These are phyloP conservation scores for Eristalis pertinax DNA, from an alignment of 2,888 invertebrate genomes.

Conservation along the genomic window DNA sequence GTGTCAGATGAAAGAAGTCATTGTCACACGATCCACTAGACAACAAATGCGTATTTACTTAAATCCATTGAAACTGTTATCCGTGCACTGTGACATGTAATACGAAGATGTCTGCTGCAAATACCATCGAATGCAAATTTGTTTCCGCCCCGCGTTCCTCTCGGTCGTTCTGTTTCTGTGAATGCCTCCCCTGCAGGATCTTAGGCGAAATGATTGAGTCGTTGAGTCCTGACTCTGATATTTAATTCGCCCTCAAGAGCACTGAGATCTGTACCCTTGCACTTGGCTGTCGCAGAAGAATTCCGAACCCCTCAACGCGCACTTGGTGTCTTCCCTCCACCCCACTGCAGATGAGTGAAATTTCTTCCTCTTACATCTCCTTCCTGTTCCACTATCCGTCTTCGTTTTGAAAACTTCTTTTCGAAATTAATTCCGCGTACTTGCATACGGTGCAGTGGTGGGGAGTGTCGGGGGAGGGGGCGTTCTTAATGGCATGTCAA, in stretches of 20 bases:
- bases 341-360: constrained; percentile 17
- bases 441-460: constrained; percentile 17
- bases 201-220: constrained; percentile 60
- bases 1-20: constrained; percentile 19
- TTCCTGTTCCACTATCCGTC: constrained; percentile 1
- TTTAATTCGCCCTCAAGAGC: not conserved
- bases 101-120: constrained; percentile 57
- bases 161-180: not conserved
- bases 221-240: constrained; percentile 30
- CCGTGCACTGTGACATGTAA: constrained; percentile 54
- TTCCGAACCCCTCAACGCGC: constrained; percentile 20
- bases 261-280: too few species aligned
- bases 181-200: not conserved
- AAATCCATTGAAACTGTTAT: constrained; percentile 26
- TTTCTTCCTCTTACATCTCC: not conserved
- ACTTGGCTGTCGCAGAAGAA: too few species aligned
- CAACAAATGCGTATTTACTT: constrained; percentile 1
- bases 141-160: not conserved
- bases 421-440: constrained; percentile 65
- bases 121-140: constrained; percentile 48
- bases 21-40: not conserved
- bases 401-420: constrained; percentile 27
- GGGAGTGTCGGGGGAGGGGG: not conserved
- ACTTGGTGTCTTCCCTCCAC: constrained; percentile 8
- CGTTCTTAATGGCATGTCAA: constrained; percentile 70